phyloP scores from a whole-genome alignment of 2,113 vertebrate genomes.

The Callithrix jacchus region DNA sequence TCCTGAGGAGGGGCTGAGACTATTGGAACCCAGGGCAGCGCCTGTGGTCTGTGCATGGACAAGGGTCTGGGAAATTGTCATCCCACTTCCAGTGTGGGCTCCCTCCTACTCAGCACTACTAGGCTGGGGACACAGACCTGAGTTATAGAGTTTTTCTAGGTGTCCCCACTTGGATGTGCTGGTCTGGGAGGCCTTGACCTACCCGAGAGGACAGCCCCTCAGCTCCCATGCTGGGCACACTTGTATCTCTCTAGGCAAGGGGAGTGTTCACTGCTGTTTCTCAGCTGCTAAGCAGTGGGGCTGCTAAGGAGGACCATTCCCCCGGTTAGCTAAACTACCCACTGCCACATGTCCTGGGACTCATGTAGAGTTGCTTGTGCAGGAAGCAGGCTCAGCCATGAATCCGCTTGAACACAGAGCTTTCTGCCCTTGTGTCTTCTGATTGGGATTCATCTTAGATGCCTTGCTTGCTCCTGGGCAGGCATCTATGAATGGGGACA shows the following conservation, averaged over 20 bases:
- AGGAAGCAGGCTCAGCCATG: not conserved
- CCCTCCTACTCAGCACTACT: not conserved
- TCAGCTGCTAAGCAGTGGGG: not conserved
- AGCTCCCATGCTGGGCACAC: not conserved
- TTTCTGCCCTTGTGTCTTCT: not conserved
- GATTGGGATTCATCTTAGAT: not conserved
- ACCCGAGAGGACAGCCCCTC: not conserved
- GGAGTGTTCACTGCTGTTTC: not conserved
- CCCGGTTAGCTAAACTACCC: not conserved
- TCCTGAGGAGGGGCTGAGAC: not conserved
- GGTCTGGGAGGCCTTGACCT: not conserved
- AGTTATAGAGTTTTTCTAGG: not conserved
- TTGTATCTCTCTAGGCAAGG: not conserved
- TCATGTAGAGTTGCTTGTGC: not conserved
- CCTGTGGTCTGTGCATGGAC: not conserved
- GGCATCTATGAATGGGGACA: not conserved
- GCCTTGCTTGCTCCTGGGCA: not conserved
- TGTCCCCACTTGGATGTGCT: not conserved
- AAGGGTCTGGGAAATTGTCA: not conserved
- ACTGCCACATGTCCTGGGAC: not conserved
- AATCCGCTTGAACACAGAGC: not conserved
- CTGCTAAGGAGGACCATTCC: not conserved
- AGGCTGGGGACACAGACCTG: not conserved
- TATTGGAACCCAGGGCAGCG: not conserved
- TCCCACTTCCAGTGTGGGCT: not conserved